These are phyloP conservation scores for Melinopterus prodromus DNA, from an alignment of 2,888 invertebrate species.

Conservation along the genomic window DNA sequence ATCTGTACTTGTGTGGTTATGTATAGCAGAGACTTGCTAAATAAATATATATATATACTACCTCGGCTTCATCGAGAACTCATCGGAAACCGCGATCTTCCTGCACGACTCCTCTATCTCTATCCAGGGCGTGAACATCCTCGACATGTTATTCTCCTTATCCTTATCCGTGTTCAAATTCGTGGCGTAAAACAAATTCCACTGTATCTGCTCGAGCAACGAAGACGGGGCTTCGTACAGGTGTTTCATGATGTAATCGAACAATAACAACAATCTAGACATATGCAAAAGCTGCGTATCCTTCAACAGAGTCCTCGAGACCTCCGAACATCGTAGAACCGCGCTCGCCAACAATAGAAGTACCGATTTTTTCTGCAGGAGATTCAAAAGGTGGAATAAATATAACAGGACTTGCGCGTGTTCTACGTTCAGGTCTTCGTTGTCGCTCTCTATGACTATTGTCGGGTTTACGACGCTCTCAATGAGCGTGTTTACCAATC, in stretches of 20 bases:
- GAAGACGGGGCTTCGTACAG: slow-evolving; percentile 91
- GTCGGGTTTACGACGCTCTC: slow-evolving; percentile 81
- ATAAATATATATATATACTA: too few species aligned
- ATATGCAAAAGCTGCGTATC: slow-evolving; percentile 81
- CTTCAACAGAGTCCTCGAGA: slow-evolving; percentile 66
- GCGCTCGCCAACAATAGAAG: slow-evolving; percentile 83
- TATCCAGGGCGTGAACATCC: slow-evolving; percentile 75
- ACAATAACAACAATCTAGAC: slow-evolving; percentile 82
- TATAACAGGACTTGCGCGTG: slow-evolving; percentile 93
- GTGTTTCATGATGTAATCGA: slow-evolving; percentile 96
- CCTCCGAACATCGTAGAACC: slow-evolving; percentile 72
- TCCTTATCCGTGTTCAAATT: slow-evolving; percentile 68
- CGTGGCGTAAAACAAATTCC: slow-evolving; percentile 79
- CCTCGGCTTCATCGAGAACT: slow-evolving; percentile 83
- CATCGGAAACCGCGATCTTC: slow-evolving; percentile 69
- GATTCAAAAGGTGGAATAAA: slow-evolving; percentile 91
- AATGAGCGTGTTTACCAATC: slow-evolving; percentile 87
- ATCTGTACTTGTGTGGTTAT: too few species aligned
- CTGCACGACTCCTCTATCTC: slow-evolving; percentile 81
- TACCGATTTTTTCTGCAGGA: slow-evolving; percentile 97
- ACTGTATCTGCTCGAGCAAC: slow-evolving; percentile 85
- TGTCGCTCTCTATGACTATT: slow-evolving; percentile 72
- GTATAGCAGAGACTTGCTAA: too few species aligned
- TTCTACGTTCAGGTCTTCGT: slow-evolving; percentile 94
- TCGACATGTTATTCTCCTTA: slow-evolving; percentile 65